Conservation (phyloP, 2,888 invertebrate genomes). For the Dicranocentrus wangi region DNA sequence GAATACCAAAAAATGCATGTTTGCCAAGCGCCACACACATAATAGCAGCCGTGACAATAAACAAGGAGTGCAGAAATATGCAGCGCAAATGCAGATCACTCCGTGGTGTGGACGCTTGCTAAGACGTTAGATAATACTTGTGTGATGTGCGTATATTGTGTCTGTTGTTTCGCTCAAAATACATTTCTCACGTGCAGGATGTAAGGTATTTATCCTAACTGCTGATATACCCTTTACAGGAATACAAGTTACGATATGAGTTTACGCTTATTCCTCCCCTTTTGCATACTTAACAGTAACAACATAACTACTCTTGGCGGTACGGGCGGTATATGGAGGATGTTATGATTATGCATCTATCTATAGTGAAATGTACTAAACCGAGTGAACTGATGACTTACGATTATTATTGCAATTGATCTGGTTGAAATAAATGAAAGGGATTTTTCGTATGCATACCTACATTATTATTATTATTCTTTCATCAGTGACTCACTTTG, state of each 20-base stretch:
- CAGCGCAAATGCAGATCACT: neutral
- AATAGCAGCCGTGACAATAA: constrained; percentile 63
- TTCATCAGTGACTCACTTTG: neutral
- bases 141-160: neutral
- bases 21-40: constrained; percentile 3
- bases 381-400: neutral
- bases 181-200: constrained; percentile 7
- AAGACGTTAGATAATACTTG: neutral
- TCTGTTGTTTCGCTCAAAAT: neutral
- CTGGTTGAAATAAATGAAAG: constrained; percentile 42
- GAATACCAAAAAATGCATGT: neutral
- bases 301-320: no score
- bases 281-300: no score
- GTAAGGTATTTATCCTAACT: neutral
- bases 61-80: constrained; percentile 25
- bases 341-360: neutral
- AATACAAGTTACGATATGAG: neutral
- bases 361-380: no score
- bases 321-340: neutral
- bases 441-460: neutral
- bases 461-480: neutral
- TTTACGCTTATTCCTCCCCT: neutral
- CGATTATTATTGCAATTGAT: constrained; percentile 39
- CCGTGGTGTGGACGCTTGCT: no score
- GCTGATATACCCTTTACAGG: neutral